These are phyloP conservation scores for Atrina japonica DNA, from an alignment of 2,888 invertebrate species.

Conservation along the genomic window DNA sequence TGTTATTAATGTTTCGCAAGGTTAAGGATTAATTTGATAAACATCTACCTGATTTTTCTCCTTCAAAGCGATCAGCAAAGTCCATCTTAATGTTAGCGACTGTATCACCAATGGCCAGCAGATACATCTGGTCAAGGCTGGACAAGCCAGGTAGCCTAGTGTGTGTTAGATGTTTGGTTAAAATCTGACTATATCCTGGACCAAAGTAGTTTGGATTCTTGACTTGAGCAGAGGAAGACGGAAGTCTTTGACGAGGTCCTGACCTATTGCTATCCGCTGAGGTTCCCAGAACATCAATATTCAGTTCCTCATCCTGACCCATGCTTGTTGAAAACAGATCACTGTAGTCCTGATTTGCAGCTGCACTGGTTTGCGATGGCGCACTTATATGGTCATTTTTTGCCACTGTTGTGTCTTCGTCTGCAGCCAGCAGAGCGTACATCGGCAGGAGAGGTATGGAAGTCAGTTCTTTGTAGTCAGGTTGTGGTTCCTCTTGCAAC, in stretches of 20 bases:
- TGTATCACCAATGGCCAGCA: slow-evolving; percentile 98
- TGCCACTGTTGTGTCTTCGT: slow-evolving; percentile 82
- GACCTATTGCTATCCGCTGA: slow-evolving; percentile 84
- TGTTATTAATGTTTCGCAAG: no score
- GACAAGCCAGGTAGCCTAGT: slow-evolving; percentile 88
- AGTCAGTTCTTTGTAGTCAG: slow-evolving; percentile 90
- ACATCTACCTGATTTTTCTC: slow-evolving; percentile 31
- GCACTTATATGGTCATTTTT: slow-evolving; percentile 52
- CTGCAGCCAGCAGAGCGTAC: slow-evolving; percentile 97
- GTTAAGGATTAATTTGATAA: no score
- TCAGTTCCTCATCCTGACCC: slow-evolving; percentile 62
- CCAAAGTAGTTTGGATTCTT: slow-evolving; percentile 72
- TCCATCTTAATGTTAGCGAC: slow-evolving; percentile 84
- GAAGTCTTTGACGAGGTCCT: slow-evolving; percentile 81
- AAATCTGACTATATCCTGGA: slow-evolving; percentile 66
- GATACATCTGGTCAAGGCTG: slow-evolving; percentile 99
- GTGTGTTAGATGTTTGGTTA: slow-evolving; percentile 89
- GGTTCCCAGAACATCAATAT: slow-evolving; percentile 64
- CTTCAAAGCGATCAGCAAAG: slow-evolving; percentile 73
- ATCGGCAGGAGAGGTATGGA: slow-evolving; percentile 99
- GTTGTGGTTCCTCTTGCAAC: slow-evolving; percentile 64
- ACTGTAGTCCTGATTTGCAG: slow-evolving; percentile 87
- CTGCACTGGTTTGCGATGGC: slow-evolving; percentile 32
- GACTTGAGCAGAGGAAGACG: slow-evolving; percentile 42
- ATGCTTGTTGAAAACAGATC: slow-evolving; percentile 86